These are phyloP conservation scores for Amphiura filiformis DNA, from an alignment of 35 echinoderm and acorn worm species.

Conservation along the genomic window DNA sequence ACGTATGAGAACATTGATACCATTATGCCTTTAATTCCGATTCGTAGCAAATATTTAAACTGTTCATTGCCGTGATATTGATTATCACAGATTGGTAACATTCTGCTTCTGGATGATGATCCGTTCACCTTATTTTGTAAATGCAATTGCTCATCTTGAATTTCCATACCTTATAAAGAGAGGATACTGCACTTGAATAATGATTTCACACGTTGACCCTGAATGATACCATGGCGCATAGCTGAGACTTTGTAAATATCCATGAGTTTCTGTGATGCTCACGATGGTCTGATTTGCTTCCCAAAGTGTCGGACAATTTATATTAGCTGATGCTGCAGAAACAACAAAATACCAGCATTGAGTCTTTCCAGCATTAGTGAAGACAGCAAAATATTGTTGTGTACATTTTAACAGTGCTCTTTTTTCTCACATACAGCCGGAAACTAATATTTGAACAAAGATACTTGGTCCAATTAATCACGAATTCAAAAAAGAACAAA, in stretches of 20 bases:
- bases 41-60: background rate
- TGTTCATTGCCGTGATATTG: background rate
- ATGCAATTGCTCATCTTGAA: background rate
- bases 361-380: too few relatives aligned
- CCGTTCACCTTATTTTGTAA: background rate
- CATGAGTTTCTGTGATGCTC: background rate
- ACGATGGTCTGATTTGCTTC: background rate
- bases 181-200: slow-evolving; percentile 21
- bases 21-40: background rate
- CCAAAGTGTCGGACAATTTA: slow-evolving; percentile 51
- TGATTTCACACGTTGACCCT: slow-evolving; percentile 34
- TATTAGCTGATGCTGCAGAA: slow-evolving; percentile 27
- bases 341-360: too few relatives aligned
- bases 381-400: too few relatives aligned
- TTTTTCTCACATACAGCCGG: too few relatives aligned
- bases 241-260: slow-evolving; percentile 32
- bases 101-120: background rate
- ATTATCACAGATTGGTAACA: too few relatives aligned
- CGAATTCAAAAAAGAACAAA: too few relatives aligned
- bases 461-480: too few relatives aligned
- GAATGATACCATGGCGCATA: slow-evolving; percentile 43
- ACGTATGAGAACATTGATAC: background rate
- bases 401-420: too few relatives aligned
- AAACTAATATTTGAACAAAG: too few relatives aligned
- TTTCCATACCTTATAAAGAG: slow-evolving; percentile 31